Conservation (phyloP, 92 coral and sea anemone genomes). For the Pocillopora grandis region DNA sequence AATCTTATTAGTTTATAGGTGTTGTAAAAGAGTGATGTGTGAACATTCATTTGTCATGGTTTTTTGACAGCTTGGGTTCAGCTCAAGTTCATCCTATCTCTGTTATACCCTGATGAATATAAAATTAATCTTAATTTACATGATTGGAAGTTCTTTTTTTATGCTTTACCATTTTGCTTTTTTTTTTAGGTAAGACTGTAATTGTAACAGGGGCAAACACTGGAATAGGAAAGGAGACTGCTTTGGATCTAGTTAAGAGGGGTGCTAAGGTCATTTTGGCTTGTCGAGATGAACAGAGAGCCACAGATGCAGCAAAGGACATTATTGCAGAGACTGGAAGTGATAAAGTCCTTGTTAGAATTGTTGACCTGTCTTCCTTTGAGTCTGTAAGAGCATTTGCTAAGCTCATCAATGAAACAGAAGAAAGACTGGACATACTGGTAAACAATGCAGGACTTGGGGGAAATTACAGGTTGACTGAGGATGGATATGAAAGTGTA, state of each 20-base stretch:
- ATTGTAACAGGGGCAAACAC: conserved; percentile 77
- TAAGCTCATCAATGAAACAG: conserved; percentile 45
- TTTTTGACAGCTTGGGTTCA: no score
- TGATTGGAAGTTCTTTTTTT: no score
- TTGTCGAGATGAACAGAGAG: conserved; percentile 63
- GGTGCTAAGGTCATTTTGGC: conserved; percentile 72
- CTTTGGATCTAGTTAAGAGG: conserved; percentile 62
- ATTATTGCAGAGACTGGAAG: conserved; percentile 56
- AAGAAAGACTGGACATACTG: conserved; percentile 66
- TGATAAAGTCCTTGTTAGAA: conserved; percentile 54
- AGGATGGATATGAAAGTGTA: conserved; percentile 69
- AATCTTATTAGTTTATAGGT: no score
- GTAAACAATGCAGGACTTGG: conserved; percentile 64
- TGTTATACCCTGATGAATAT: no score
- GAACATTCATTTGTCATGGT: no score
- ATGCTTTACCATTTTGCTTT: neutral
- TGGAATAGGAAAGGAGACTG: conserved; percentile 76
- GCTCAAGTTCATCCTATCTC: no score
- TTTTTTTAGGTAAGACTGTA: conserved; percentile 64
- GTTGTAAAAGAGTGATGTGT: no score
- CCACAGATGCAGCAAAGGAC: conserved; percentile 52
- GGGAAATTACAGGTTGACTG: conserved; percentile 29
- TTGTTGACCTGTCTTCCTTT: conserved; percentile 60
- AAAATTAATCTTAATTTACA: no score
- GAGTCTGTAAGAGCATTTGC: conserved; percentile 71